Evolutionary conservation across 2,797 vertebrate species (phyloP), one percentile per base, ranked within the genome.

Genomic region (Allobates femoralis): DNA sequence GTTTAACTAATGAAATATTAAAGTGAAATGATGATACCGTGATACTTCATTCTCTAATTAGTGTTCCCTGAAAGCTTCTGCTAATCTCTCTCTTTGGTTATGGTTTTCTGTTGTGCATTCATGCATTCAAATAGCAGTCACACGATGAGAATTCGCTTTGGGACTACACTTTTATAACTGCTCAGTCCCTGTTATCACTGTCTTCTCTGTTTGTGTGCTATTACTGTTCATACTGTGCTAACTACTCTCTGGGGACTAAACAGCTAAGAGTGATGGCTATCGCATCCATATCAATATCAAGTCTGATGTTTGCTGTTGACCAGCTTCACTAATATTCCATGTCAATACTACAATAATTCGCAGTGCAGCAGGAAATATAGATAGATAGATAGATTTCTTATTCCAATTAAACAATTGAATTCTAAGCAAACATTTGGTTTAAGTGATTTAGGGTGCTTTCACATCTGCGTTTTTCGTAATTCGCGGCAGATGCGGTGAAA

Each of bases 1-100:
- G 62, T 81, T 67, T 81, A 67, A 26, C 41, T 67, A 67, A 81
- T 81, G 8, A 67, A 32, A 67, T 81, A 32, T 53, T 81, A 53
- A 53, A 51, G 64, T 41, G 11, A 67, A 81, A 81, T 66, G n/a
- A 81, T 81, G 15, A 51, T 62, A 46, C 14, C 34, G 60, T 66
- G n/a, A 66, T 80, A 21, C 53, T 78, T 32, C 18, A 30, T 67
- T 53, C 18, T 67, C 16, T 67, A 81, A 81, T 67, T 81, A 66
- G 62, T 81, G 23, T 32, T 78, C 46, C 66, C 60, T 11, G 16
- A 32, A 46, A 67, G 28, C 16, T 21, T 66, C 32, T 1, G 28
- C 11, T 51, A 12, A 23, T 32, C 23, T 50, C 21, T 23, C 50
- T 18, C 19, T 79, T 26, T 12, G 14, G 58, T 64, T 76, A 55